A percentile compares a stretch with the other conserved stretches of the same genome.
phyloP scores from a whole-genome alignment of 2,888 invertebrate genomes.

The Drosophila paranaensis region DNA sequence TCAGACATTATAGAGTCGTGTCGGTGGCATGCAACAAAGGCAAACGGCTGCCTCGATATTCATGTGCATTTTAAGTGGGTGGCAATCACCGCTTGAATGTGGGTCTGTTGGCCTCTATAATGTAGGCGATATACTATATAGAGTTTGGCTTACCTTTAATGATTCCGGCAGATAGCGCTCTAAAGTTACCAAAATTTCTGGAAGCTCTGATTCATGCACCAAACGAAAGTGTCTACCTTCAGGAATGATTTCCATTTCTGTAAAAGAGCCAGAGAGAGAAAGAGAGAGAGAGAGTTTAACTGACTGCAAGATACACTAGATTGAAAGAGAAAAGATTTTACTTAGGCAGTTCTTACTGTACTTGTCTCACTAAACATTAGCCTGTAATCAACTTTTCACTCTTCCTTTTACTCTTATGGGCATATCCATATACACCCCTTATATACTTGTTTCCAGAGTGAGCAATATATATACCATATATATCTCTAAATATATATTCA shows the following conservation, averaged over 20 bases:
- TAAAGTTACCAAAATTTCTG: constrained; percentile 91
- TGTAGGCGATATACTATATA: neutral
- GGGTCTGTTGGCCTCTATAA: neutral
- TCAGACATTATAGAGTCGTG: constrained; percentile 12
- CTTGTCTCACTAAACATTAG: neutral
- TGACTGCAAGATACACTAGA: neutral
- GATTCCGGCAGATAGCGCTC: constrained; percentile 93
- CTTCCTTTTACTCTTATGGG: neutral
- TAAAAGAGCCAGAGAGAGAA: constrained; percentile 64
- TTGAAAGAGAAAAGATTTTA: neutral
- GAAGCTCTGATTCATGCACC: constrained; percentile 93
- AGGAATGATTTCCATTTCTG: constrained; percentile 94
- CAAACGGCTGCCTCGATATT: constrained; percentile 12
- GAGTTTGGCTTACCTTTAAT: constrained; percentile 88
- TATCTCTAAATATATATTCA: neutral
- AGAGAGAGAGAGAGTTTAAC: neutral
- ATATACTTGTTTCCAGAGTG: neutral
- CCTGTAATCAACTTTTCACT: neutral
- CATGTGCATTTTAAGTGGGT: constrained; percentile 39
- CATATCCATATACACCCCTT: neutral
- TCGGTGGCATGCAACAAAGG: constrained; percentile 14
- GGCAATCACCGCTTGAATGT: constrained; percentile 2
- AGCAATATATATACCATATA: neutral
- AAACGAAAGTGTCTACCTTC: constrained; percentile 95
- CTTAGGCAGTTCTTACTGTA: too few relatives aligned